phyloP scores from a whole-genome alignment of 1,140 invertebrate genomes.

The Tetramorium simillimum region DNA sequence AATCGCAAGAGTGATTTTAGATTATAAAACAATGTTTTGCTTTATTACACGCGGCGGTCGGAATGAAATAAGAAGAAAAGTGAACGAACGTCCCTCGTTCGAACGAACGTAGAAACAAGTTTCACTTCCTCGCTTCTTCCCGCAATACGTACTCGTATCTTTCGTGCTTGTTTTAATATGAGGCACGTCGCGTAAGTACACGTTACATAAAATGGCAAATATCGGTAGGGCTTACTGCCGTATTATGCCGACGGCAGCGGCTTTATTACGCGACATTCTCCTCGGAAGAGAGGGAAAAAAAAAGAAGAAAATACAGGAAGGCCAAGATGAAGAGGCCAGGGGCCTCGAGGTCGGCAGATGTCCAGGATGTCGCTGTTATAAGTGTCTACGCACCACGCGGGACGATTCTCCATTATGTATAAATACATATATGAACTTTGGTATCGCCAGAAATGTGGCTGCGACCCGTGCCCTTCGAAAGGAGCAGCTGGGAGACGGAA shows the following conservation, averaged over 20 bases:
- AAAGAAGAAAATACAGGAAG: constrained; percentile 57
- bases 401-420: constrained; percentile 34
- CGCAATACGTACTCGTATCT: constrained; percentile 47
- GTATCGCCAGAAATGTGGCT: constrained; percentile 8
- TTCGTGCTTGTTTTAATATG: constrained; percentile 83
- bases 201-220: constrained; percentile 84
- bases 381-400: constrained; percentile 62
- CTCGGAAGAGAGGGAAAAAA: constrained; percentile 58
- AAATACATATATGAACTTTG: constrained; percentile 23
- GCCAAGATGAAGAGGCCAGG: constrained; percentile 37
- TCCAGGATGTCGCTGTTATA: constrained; percentile 79
- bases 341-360: constrained; percentile 79
- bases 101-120: neutral
- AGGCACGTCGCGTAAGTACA: constrained; percentile 74
- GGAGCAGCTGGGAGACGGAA: constrained; percentile 35
- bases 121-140: neutral
- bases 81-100: neutral
- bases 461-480: neutral
- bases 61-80: neutral
- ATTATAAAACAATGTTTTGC: neutral
- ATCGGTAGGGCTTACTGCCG: constrained; percentile 81
- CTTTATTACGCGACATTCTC: constrained; percentile 79
- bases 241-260: constrained; percentile 80
- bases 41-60: neutral
- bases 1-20: neutral